A percentile compares a stretch with the other conserved stretches of the same genome.
These are phyloP conservation scores for Probosciger aterrimus DNA, from an alignment of 2,113 vertebrate genomes.

Conservation along the genomic window DNA sequence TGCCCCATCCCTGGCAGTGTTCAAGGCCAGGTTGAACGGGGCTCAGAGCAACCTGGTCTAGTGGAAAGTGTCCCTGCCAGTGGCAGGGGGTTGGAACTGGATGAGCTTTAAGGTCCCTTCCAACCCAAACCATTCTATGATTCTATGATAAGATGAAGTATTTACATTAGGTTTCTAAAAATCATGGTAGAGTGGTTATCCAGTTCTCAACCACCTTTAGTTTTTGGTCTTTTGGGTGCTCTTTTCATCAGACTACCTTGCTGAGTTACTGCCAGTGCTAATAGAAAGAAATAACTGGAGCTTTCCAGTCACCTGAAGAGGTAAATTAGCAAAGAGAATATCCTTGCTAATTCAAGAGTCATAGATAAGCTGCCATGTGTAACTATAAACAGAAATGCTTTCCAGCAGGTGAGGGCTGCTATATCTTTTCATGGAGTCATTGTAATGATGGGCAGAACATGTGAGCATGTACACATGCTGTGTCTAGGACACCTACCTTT, in stretches of 20 bases:
- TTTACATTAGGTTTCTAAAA: neutral
- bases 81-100: neutral
- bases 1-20: neutral
- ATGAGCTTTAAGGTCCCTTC: neutral
- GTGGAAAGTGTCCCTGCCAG: neutral
- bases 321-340: neutral
- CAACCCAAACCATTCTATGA: neutral
- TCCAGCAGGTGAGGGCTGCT: neutral
- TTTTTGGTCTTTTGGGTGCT: neutral
- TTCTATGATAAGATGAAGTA: neutral
- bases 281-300: neutral
- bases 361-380: neutral
- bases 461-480: accelerated
- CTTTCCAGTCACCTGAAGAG: neutral
- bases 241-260: neutral
- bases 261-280: neutral
- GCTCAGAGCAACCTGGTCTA: neutral
- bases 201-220: neutral
- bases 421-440: neutral
- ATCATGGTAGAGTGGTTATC: neutral
- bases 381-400: neutral
- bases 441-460: neutral
- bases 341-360: neutral
- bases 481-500: neutral
- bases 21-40: neutral